Conservation (phyloP, 2,888 invertebrate genomes). For the Sturmia bella region DNA sequence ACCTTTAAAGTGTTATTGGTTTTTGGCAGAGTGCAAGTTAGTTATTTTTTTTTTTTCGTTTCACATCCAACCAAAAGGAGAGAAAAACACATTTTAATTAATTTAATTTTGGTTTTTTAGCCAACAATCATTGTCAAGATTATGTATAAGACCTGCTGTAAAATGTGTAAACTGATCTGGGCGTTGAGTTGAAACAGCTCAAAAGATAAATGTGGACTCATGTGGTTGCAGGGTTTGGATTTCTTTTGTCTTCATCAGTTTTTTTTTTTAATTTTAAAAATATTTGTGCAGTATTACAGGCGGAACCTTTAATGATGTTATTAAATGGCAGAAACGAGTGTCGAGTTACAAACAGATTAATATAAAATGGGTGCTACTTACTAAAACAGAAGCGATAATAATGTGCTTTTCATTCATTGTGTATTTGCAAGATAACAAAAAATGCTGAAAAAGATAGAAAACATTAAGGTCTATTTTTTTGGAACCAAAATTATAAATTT, state of each 20-base stretch:
- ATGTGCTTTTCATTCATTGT: too few species aligned
- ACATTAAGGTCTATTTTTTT: too few species aligned
- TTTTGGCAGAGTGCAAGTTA: not conserved
- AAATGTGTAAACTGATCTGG: slow-evolving; percentile 64
- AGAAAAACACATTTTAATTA: slow-evolving; percentile 61
- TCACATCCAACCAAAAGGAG: not conserved
- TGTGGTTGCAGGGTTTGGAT: not conserved
- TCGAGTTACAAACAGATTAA: slow-evolving; percentile 51
- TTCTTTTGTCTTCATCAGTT: not conserved
- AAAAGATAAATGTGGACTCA: slow-evolving; percentile 53
- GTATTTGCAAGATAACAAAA: too few species aligned
- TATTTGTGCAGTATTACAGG: not conserved
- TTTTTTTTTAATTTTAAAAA: not conserved
- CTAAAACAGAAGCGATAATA: too few species aligned
- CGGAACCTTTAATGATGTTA: slow-evolving; percentile 48
- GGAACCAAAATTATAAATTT: too few species aligned
- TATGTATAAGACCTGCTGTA: slow-evolving; percentile 42
- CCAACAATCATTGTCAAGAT: slow-evolving; percentile 56
- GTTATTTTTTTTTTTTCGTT: slow-evolving; percentile 2
- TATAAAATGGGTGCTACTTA: not conserved
- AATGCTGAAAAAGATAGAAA: too few species aligned
- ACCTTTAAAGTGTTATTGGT: slow-evolving; percentile 11
- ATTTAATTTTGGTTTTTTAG: slow-evolving; percentile 38
- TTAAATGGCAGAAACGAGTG: slow-evolving; percentile 49
- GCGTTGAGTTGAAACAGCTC: slow-evolving; percentile 61